Percentiles rank a stretch among this genome's conserved stretches.
These are phyloP conservation scores for Epinotia ramella DNA, from an alignment of 2,888 invertebrate species.

Conservation along the genomic window DNA sequence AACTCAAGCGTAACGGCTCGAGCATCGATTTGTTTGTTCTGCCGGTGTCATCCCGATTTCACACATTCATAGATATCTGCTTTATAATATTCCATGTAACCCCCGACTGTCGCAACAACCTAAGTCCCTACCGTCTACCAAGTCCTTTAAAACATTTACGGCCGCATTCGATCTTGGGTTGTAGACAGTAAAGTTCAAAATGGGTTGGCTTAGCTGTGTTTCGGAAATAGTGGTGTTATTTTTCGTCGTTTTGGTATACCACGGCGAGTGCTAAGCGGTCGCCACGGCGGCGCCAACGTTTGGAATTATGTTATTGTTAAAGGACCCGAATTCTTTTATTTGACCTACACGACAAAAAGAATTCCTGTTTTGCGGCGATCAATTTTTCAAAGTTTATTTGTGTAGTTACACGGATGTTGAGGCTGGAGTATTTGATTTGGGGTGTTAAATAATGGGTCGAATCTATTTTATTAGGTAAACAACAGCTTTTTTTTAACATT, in stretches of 20 bases:
- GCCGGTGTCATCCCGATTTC: constrained; percentile 75
- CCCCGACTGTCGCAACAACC: constrained; percentile 14
- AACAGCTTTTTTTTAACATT: constrained; percentile 1
- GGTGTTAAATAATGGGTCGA: constrained; percentile 27
- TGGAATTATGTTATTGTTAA: constrained; percentile 80
- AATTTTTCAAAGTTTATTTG: constrained; percentile 62
- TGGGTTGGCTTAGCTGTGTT: neutral
- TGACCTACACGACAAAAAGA: constrained; percentile 74
- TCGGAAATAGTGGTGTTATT: constrained; percentile 21
- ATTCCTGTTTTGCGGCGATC: constrained; percentile 71
- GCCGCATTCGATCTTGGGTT: neutral
- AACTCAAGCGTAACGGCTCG: constrained; percentile 33
- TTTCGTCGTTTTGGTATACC: constrained; percentile 50
- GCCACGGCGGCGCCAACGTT: constrained; percentile 78
- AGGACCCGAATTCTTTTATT: constrained; percentile 79
- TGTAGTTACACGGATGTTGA: constrained; percentile 46
- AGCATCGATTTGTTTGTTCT: constrained; percentile 60
- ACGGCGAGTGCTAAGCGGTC: constrained; percentile 57
- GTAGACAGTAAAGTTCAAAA: neutral
- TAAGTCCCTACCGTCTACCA: constrained; percentile 3
- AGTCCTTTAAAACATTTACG: neutral
- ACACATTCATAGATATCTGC: constrained; percentile 72
- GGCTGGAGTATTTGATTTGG: constrained; percentile 40
- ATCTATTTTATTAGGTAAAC: constrained; percentile 31
- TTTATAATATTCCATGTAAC: constrained; percentile 67